phyloP scores from a whole-genome alignment of 2,797 vertebrate genomes.

The Tamandua tetradactyla region DNA sequence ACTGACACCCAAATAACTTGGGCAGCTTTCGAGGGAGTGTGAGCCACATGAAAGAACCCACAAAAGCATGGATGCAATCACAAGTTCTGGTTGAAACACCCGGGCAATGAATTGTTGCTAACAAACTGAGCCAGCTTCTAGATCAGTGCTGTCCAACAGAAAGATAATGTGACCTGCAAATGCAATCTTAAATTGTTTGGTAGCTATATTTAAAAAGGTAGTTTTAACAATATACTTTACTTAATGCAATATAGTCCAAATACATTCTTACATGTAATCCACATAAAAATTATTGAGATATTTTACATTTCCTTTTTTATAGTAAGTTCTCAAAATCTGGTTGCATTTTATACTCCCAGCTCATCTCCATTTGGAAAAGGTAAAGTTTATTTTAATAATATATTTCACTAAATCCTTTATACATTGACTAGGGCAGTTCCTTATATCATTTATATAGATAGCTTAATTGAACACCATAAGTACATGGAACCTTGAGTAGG shows the following conservation, averaged over 20 bases:
- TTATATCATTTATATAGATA: no score
- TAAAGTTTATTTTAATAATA: no score
- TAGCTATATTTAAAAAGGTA: background rate
- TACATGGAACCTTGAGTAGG: no score
- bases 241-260: background rate
- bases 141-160: background rate
- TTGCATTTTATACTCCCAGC: background rate
- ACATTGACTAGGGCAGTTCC: no score
- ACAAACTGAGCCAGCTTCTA: background rate
- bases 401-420: no score
- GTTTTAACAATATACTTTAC: background rate
- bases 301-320: background rate
- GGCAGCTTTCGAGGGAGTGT: background rate
- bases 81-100: background rate
- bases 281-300: background rate
- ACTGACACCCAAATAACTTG: background rate
- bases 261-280: background rate
- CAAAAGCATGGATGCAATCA: background rate
- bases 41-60: background rate
- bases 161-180: background rate
- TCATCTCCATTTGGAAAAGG: background rate
- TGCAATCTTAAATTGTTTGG: background rate
- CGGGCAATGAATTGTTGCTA: background rate
- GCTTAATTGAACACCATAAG: no score
- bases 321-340: background rate